phyloP scores from a whole-genome alignment of 2,888 invertebrate genomes.

The Sarcophaga caerulescens region DNA sequence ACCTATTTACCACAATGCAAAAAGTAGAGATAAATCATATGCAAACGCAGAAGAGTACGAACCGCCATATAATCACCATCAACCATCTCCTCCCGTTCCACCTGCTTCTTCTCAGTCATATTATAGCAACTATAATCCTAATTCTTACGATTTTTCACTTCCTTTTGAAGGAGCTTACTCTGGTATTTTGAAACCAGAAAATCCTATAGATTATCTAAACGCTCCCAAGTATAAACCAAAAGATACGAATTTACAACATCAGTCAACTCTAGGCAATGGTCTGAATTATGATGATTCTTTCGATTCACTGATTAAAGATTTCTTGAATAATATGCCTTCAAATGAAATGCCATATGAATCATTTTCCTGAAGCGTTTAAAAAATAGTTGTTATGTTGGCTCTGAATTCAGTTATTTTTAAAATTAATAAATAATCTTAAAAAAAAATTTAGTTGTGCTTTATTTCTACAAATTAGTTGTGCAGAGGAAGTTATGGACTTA shows the following conservation, averaged over 20 bases:
- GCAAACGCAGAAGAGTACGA: background rate
- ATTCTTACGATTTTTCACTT: constrained; percentile 24
- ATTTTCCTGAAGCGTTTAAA: background rate
- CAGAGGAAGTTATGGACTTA: background rate
- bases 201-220: too few relatives aligned
- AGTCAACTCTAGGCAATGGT: background rate
- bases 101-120: background rate
- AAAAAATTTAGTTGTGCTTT: background rate
- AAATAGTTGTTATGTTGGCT: too few relatives aligned
- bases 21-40: background rate
- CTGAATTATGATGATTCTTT: constrained; percentile 5
- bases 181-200: too few relatives aligned
- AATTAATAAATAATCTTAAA: too few relatives aligned
- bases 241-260: background rate
- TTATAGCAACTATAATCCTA: background rate
- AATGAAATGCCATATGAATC: constrained; percentile 2
- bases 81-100: background rate
- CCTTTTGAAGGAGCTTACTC: constrained; percentile 31
- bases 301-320: constrained; percentile 27
- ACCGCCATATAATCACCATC: background rate
- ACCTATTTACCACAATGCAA: constrained; percentile 1
- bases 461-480: background rate
- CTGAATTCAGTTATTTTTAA: too few relatives aligned
- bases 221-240: background rate
- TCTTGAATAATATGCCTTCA: constrained; percentile 4